These are phyloP conservation scores for Heterotilapia buettikoferi DNA, from an alignment of 2,113 vertebrate genomes.

Conservation along the genomic window DNA sequence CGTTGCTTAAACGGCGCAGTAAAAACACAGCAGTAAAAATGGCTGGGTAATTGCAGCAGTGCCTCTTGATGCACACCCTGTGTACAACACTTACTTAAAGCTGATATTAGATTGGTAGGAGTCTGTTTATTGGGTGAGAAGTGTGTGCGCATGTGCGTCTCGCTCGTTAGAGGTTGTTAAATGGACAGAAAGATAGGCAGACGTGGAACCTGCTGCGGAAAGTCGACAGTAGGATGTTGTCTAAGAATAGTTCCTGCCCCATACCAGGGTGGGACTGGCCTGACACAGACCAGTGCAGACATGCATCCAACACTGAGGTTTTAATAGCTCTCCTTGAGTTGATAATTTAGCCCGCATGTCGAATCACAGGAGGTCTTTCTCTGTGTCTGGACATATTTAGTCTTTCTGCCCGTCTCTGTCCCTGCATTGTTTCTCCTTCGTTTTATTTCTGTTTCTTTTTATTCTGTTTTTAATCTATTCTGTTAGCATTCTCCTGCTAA, in stretches of 20 bases:
- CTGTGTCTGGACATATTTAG: neutral
- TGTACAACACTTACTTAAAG: slow-evolving; percentile 26
- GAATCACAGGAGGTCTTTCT: slow-evolving; percentile 42
- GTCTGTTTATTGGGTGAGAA: slow-evolving; percentile 54
- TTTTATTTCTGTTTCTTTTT: neutral
- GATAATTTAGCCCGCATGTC: slow-evolving; percentile 44
- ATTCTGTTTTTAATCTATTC: slow-evolving; percentile 3
- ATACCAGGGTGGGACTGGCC: neutral
- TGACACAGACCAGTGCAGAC: slow-evolving; percentile 16
- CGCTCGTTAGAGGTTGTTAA: slow-evolving; percentile 28
- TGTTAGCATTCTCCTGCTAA: neutral
- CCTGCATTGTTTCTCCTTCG: neutral
- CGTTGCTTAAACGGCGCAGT: slow-evolving; percentile 39
- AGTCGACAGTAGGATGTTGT: slow-evolving; percentile 9
- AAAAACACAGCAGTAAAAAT: slow-evolving; percentile 49
- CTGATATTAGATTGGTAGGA: slow-evolving; percentile 23
- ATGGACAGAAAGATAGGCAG: slow-evolving; percentile 23
- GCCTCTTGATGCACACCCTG: slow-evolving; percentile 23
- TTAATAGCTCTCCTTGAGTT: slow-evolving; percentile 39
- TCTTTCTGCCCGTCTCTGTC: neutral
- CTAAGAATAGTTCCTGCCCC: slow-evolving; percentile 49
- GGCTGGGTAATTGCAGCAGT: slow-evolving; percentile 34
- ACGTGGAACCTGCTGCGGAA: neutral
- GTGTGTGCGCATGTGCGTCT: neutral
- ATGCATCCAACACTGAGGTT: slow-evolving; percentile 34